These are phyloP conservation scores for Rhynchonema sp. DNA, from an alignment of 2,888 invertebrate genomes.

Conservation along the genomic window DNA sequence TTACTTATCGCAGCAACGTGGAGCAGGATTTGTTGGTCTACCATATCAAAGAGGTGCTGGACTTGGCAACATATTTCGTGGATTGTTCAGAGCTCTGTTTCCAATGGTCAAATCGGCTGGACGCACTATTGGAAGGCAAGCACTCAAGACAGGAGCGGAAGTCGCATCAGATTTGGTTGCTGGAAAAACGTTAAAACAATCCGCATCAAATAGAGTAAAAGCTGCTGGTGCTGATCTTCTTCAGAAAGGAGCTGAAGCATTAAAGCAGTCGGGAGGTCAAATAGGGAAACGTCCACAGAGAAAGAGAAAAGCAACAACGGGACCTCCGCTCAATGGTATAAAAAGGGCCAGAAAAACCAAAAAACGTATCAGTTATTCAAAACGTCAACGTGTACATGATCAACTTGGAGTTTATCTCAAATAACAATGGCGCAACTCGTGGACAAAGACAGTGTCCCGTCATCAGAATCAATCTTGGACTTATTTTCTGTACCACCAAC, in stretches of 20 bases:
- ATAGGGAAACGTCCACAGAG: too few species aligned
- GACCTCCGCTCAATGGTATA: not conserved
- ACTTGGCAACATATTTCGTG: not conserved
- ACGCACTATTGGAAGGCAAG: not conserved
- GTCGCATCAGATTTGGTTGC: not conserved
- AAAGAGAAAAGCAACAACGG: not conserved
- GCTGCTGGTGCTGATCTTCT: not conserved
- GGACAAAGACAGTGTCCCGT: not conserved
- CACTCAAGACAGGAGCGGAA: not conserved
- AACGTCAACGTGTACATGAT: too few species aligned
- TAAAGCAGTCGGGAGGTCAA: too few species aligned
- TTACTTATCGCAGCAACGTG: not conserved
- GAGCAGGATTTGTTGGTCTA: not conserved
- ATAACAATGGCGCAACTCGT: not conserved
- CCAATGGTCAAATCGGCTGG: not conserved
- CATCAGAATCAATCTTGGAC: not conserved
- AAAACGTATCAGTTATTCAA: too few species aligned
- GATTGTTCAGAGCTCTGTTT: not conserved
- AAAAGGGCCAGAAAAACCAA: too few species aligned
- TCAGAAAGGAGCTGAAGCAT: too few species aligned
- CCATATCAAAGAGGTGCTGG: not conserved
- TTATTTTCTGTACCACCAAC: slow-evolving; percentile 3
- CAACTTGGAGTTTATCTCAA: not conserved
- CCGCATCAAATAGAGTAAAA: not conserved
- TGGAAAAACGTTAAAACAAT: not conserved